phyloP scores from a whole-genome alignment of 2,113 vertebrate species.

The Montifringilla adamsi region DNA sequence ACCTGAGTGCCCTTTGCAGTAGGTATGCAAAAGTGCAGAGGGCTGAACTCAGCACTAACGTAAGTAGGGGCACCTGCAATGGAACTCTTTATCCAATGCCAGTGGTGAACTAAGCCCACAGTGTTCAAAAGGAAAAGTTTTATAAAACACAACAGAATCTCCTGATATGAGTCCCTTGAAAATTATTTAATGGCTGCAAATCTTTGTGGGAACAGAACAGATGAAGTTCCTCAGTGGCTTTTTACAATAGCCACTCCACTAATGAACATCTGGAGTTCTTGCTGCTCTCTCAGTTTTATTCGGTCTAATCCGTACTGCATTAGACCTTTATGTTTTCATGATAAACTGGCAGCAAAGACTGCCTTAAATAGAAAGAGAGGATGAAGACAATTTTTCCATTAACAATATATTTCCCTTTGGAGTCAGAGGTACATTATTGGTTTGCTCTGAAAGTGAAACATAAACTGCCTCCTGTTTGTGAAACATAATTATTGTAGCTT shows the following conservation, averaged over 20 bases:
- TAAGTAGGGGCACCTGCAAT: background rate
- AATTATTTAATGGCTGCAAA: background rate
- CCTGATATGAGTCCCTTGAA: background rate
- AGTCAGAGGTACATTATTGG: slow-evolving; percentile 55
- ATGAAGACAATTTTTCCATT: slow-evolving; percentile 73
- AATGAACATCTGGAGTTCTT: slow-evolving; percentile 50
- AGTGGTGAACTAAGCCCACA: accelerated
- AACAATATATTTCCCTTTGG: slow-evolving; percentile 72
- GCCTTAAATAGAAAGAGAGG: slow-evolving; percentile 66
- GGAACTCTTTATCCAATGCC: background rate
- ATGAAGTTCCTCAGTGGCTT: background rate
- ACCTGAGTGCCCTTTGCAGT: background rate
- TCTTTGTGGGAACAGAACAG: background rate
- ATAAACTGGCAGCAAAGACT: slow-evolving; percentile 57
- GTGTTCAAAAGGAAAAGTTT: background rate
- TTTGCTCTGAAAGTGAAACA: slow-evolving; percentile 51
- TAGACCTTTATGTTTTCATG: slow-evolving; percentile 62
- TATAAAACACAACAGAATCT: background rate
- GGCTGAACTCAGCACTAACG: background rate
- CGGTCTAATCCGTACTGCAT: slow-evolving; percentile 30
- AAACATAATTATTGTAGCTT: slow-evolving; percentile 55
- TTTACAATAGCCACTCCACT: background rate
- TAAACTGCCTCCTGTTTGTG: slow-evolving; percentile 57
- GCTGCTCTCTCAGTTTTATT: slow-evolving; percentile 24
- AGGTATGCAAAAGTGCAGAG: background rate